phyloP scores from a whole-genome alignment of 2,888 invertebrate genomes.

The Trilocha varians region DNA sequence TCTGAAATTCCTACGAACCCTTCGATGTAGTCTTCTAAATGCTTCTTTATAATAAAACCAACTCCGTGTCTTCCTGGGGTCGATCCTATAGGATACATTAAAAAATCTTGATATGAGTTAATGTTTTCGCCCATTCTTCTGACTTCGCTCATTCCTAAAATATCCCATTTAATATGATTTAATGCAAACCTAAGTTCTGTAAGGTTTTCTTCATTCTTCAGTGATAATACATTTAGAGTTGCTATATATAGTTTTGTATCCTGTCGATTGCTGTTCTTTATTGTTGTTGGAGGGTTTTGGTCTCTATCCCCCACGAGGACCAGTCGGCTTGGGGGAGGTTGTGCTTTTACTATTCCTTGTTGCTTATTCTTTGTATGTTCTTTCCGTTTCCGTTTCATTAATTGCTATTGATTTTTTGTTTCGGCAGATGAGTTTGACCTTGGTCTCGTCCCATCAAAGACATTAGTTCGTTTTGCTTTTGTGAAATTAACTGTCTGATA shows the following conservation, averaged over 20 bases:
- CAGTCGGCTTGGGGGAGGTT: conserved; percentile 18
- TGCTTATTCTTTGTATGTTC: conserved; percentile 1
- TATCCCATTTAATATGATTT: conserved; percentile 17
- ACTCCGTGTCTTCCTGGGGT: conserved; percentile 16
- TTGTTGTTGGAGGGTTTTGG: conserved; percentile 15
- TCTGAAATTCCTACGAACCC: conserved; percentile 18
- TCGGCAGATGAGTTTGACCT: conserved; percentile 3
- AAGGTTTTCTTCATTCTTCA: conserved; percentile 15
- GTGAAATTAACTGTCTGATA: conserved; percentile 7
- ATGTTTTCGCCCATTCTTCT: conserved; percentile 17
- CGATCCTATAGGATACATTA: conserved; percentile 15
- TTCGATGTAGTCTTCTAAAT: conserved; percentile 10
- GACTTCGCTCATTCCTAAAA: conserved; percentile 16
- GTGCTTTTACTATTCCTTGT: conserved; percentile 7
- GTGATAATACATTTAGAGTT: conserved; percentile 12
- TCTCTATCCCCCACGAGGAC: conserved; percentile 16
- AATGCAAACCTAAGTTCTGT: conserved; percentile 12
- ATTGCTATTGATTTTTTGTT: not conserved
- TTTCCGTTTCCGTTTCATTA: conserved; percentile 3
- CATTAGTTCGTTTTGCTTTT: conserved; percentile 9
- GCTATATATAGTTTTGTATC: conserved; percentile 11
- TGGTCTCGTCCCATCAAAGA: conserved; percentile 7
- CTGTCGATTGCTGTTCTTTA: conserved; percentile 5
- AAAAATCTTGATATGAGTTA: conserved; percentile 10
- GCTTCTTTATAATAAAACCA: conserved; percentile 18